Conservation (phyloP, 2,888 invertebrate species). For the Drosophila testacea region DNA sequence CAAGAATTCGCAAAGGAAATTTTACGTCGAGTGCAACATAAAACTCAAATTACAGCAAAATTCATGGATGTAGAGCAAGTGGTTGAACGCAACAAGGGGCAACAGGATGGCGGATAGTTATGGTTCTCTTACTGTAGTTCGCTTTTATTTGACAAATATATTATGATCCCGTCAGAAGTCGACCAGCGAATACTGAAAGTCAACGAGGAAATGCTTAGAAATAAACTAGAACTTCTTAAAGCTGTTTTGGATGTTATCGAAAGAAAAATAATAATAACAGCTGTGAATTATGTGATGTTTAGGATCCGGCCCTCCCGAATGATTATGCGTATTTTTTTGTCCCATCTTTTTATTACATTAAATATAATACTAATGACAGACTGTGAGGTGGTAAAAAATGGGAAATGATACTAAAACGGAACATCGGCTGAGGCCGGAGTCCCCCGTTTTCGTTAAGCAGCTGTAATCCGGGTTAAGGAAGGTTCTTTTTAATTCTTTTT, state of each 20-base stretch:
- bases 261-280: neutral
- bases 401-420: too few relatives aligned
- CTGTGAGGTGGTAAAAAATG: too few relatives aligned
- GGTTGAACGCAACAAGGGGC: neutral
- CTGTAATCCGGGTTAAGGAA: too few relatives aligned
- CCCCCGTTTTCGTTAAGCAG: too few relatives aligned
- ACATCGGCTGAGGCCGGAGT: too few relatives aligned
- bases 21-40: slow-evolving; percentile 72
- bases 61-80: slow-evolving; percentile 40
- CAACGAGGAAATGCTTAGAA: neutral
- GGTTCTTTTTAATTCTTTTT: too few relatives aligned
- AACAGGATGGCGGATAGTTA: neutral
- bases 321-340: neutral
- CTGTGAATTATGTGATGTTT: neutral
- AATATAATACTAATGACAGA: too few relatives aligned
- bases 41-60: slow-evolving; percentile 69
- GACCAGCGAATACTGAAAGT: neutral
- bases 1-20: slow-evolving; percentile 60
- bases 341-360: too few relatives aligned
- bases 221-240: neutral
- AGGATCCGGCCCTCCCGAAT: neutral
- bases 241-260: neutral
- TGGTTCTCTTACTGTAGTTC: slow-evolving; percentile 28
- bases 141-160: slow-evolving; percentile 51
- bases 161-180: slow-evolving; percentile 26